Evolutionary conservation across 1,140 invertebrate species (phyloP), one percentile per base, ranked within the genome.

Genomic region (Pseudomyrmex concolor): DNA sequence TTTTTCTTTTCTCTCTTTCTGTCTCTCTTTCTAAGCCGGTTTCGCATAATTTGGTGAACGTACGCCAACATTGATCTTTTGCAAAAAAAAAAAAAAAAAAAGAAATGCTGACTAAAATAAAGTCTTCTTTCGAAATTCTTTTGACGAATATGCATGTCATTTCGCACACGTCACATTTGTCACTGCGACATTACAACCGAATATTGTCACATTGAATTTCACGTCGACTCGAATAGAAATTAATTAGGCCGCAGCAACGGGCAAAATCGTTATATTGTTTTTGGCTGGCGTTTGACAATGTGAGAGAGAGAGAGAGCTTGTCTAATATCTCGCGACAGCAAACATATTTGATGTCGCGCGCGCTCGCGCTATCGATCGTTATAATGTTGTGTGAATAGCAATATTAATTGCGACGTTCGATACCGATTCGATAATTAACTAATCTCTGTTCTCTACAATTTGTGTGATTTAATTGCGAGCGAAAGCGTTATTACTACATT

Each of bases 351-450:
- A 55, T 43, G 51, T 25, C 10, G 13, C n/a, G 34, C 34, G 34
- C 10, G 12, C n/a, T n/a, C n/a, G 34, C 34, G 34, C 34, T 54
- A 54, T 5, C 22, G 51, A 4, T 71, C 68, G 25, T 34, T 55
- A 43, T 34, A 34, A 70, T 34, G 15, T 54, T 70, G 22, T 55
- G 25, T 34, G 68, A 71, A 71, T 43, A 34, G 68, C 12, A 55
- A 70, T 70, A 45, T 60, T 60, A 48, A 73, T 74, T 45, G 19
- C 19, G 43, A 74, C 43, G 57, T 62, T 48, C 57, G 13, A 73
- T 74, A 62, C 45, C 43, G 17, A 2, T 55, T 13, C 9, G 10
- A 43, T 71, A 55, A 71, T 55, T 71, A 71, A 22, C n/a, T 15
- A 71, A 13, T 8, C 17, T 25, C 13, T 22, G 10, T n/a, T n/a